Conservation (phyloP, 1,140 invertebrate species). For the Tetramorium parvispinum region DNA sequence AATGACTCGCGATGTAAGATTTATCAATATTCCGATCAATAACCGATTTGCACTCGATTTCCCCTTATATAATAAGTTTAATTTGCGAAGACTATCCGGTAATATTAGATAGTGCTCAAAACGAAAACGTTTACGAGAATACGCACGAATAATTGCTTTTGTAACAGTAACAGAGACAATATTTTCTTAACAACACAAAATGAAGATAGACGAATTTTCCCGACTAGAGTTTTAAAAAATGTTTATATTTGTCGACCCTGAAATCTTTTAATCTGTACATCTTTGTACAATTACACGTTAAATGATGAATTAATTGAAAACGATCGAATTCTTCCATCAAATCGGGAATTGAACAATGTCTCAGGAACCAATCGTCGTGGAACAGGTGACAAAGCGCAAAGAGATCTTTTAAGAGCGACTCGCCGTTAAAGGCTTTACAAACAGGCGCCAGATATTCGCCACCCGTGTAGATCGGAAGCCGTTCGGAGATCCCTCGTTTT, state of each 20-base stretch:
- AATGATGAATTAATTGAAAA: neutral
- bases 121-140: neutral
- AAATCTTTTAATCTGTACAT: neutral
- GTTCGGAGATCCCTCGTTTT: constrained; percentile 40
- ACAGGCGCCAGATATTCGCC: constrained; percentile 73
- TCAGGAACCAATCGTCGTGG: constrained; percentile 12
- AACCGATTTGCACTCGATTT: neutral
- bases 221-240: neutral
- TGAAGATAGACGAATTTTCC: neutral
- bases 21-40: constrained; percentile 4
- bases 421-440: constrained; percentile 73
- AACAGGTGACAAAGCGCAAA: constrained; percentile 45
- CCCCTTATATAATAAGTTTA: neutral
- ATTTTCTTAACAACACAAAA: neutral
- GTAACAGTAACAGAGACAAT: neutral
- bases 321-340: neutral
- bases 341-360: neutral
- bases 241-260: neutral
- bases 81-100: neutral
- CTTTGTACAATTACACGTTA: neutral
- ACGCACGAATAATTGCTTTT: neutral
- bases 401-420: constrained; percentile 65
- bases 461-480: constrained; percentile 67
- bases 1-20: neutral
- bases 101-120: neutral